phyloP scores from a whole-genome alignment of 2,113 vertebrate genomes.

The Anas platyrhynchos region DNA sequence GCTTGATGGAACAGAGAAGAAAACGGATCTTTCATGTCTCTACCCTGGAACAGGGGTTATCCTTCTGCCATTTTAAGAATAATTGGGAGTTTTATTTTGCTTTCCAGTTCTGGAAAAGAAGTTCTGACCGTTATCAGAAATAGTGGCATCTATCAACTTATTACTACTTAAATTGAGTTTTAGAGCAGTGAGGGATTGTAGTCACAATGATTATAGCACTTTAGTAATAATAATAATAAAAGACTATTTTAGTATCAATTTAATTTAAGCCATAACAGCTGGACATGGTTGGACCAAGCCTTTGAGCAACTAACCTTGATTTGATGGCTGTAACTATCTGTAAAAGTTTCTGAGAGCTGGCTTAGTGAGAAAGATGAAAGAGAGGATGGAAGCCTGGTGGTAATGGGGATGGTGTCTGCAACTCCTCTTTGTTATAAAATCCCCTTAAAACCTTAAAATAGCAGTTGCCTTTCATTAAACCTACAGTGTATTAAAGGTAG shows the following conservation, averaged over 20 bases:
- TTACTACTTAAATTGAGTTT: not conserved
- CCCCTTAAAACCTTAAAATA: constrained; percentile 73
- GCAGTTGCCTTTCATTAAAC: constrained; percentile 70
- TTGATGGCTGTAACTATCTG: constrained; percentile 38
- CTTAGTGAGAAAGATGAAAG: constrained; percentile 52
- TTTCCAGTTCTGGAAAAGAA: not conserved
- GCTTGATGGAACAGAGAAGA: not conserved
- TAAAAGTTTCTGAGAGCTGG: constrained; percentile 43
- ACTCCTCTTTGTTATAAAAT: constrained; percentile 65
- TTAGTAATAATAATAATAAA: not conserved
- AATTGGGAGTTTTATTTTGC: constrained; percentile 47
- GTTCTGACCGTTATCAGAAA: not conserved
- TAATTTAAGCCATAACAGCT: constrained; percentile 41
- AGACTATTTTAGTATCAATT: constrained; percentile 52
- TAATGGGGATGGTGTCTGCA: constrained; percentile 53
- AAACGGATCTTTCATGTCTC: constrained; percentile 6
- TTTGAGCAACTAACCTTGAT: constrained; percentile 47
- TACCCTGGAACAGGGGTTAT: constrained; percentile 14
- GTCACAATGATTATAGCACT: constrained; percentile 37
- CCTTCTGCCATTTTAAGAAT: constrained; percentile 22
- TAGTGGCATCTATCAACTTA: not conserved
- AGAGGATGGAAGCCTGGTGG: constrained; percentile 4
- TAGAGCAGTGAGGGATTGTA: not conserved
- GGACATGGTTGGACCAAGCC: constrained; percentile 21
- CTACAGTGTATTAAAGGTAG: constrained; percentile 49